phyloP scores from a whole-genome alignment of 2,888 invertebrate genomes.

The Pediacus dermestoides region DNA sequence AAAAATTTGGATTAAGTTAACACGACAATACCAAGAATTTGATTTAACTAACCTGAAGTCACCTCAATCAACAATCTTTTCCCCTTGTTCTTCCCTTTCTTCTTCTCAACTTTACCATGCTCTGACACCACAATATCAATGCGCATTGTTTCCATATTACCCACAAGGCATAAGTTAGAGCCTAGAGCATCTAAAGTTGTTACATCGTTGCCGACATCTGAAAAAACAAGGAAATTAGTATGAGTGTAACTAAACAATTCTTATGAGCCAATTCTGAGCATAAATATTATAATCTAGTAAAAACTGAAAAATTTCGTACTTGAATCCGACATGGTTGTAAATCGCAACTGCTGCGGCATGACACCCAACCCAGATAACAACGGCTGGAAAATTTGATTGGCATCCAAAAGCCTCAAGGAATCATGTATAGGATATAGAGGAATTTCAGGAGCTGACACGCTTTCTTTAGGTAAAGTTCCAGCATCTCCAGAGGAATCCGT shows the following conservation, averaged over 20 bases:
- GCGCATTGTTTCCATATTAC: conserved; percentile 81
- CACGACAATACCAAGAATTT: conserved; percentile 10
- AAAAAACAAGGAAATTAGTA: conserved; percentile 12
- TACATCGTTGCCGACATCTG: conserved; percentile 55
- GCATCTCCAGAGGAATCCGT: conserved; percentile 48
- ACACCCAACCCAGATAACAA: conserved; percentile 85
- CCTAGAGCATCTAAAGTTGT: conserved; percentile 83
- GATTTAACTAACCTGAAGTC: conserved; percentile 33
- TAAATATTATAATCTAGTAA: no score
- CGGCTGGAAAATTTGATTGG: conserved; percentile 91
- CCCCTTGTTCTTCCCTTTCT: conserved; percentile 50
- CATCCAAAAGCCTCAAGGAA: conserved; percentile 81
- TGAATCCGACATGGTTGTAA: conserved; percentile 46
- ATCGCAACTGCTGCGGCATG: conserved; percentile 79
- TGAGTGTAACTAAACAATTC: no score
- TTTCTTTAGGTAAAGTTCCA: conserved; percentile 55
- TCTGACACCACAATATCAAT: conserved; percentile 95
- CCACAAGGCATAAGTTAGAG: conserved; percentile 78
- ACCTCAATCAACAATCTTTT: conserved; percentile 44
- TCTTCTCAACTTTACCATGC: conserved; percentile 64
- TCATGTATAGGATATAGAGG: conserved; percentile 76
- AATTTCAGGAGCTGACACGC: conserved; percentile 50
- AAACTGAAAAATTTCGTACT: conserved; percentile 28
- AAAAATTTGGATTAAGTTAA: no score
- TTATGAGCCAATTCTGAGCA: no score